phyloP scores from a whole-genome alignment of 92 coral and sea anemone species.

The Phenganax stokvisi region DNA sequence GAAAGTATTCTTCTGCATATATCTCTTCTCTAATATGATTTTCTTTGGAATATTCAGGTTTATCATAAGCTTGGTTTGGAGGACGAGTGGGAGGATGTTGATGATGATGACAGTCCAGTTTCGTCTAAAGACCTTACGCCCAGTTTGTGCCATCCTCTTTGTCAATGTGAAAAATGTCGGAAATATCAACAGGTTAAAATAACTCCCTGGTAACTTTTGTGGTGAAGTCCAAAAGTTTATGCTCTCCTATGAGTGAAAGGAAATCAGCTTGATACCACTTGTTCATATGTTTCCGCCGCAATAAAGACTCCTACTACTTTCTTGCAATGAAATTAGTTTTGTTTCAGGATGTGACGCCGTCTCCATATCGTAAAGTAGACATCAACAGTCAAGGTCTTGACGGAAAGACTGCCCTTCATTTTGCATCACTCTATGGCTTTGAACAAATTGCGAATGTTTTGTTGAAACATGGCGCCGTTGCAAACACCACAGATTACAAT shows the following conservation, averaged over 20 bases:
- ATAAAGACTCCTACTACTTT: neutral
- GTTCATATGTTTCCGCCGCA: neutral
- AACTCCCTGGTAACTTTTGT: neutral
- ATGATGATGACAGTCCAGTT: constrained; percentile 48
- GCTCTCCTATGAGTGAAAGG: too few species aligned
- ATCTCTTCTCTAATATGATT: neutral
- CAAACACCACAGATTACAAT: constrained; percentile 56
- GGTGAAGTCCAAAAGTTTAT: too few species aligned
- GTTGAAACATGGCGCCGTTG: constrained; percentile 68
- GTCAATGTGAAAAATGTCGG: constrained; percentile 93
- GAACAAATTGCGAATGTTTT: constrained; percentile 65
- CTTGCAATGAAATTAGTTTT: neutral
- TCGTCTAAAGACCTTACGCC: constrained; percentile 31
- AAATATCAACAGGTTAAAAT: constrained; percentile 81
- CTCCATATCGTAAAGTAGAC: constrained; percentile 52
- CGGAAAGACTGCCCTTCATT: constrained; percentile 79
- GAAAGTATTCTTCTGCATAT: neutral
- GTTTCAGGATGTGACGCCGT: constrained; percentile 25
- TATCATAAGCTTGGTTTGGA: constrained; percentile 67
- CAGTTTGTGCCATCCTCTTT: constrained; percentile 90
- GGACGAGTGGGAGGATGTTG: constrained; percentile 85
- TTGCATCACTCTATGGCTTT: constrained; percentile 80
- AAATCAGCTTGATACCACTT: neutral
- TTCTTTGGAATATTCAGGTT: constrained; percentile 46
- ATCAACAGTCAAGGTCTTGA: constrained; percentile 74